These are phyloP conservation scores for Lanistes nyassanus DNA, from an alignment of 1,140 invertebrate genomes.

Conservation along the genomic window DNA sequence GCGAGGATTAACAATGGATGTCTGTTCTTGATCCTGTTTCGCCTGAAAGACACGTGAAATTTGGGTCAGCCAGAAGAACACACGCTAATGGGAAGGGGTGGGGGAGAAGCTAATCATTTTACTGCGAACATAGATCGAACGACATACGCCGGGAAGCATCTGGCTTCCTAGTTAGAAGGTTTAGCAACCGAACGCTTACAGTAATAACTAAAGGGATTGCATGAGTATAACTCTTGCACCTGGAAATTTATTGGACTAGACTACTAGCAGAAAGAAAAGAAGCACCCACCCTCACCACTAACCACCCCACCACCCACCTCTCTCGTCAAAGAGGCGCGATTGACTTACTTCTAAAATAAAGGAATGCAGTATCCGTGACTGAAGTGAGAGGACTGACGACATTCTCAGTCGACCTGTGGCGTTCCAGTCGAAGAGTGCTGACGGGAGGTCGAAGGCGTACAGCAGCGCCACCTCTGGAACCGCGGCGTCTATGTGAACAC, in stretches of 20 bases:
- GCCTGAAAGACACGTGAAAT: no score
- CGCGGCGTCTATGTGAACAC: not conserved
- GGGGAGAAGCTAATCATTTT: no score
- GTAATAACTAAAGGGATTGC: not conserved
- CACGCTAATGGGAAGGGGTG: no score
- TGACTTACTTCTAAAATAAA: conserved; percentile 4
- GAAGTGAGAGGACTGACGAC: not conserved
- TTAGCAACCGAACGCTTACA: not conserved
- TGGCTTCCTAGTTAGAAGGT: no score
- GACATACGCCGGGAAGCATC: no score
- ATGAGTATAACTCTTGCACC: not conserved
- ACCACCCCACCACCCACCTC: not conserved
- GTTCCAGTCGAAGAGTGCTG: not conserved
- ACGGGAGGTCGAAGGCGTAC: conserved; percentile 1
- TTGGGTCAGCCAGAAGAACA: no score
- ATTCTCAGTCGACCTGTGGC: not conserved
- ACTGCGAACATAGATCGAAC: no score
- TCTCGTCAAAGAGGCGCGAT: not conserved
- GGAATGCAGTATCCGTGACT: not conserved
- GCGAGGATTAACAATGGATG: not conserved
- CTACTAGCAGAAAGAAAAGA: not conserved
- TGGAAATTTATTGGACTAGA: not conserved
- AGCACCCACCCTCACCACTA: not conserved
- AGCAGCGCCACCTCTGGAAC: conserved; percentile 4
- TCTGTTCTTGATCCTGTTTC: not conserved